These are phyloP conservation scores for Paramisgurnus dabryanus DNA, from an alignment of 2,113 vertebrate genomes.

Conservation along the genomic window DNA sequence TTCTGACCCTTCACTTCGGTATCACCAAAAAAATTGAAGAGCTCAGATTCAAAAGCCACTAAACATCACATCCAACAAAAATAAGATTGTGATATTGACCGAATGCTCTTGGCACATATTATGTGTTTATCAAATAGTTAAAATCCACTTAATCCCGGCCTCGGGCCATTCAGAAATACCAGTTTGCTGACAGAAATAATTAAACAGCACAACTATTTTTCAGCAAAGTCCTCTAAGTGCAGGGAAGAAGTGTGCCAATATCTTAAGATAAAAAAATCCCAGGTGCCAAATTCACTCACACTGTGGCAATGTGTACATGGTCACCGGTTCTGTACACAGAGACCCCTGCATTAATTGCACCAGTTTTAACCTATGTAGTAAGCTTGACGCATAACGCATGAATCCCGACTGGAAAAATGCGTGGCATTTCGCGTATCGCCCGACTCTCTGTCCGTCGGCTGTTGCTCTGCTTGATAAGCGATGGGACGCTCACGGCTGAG, in stretches of 20 bases:
- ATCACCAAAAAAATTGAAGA: conserved; percentile 40
- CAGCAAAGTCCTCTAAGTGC: too few relatives aligned
- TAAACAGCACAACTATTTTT: too few relatives aligned
- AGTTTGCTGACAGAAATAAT: too few relatives aligned
- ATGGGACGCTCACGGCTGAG: conserved; percentile 54
- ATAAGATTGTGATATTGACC: too few relatives aligned
- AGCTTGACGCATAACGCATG: background rate
- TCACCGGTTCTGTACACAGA: conserved; percentile 47
- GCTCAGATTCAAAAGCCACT: too few relatives aligned
- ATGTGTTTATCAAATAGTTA: too few relatives aligned
- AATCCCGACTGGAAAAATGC: background rate
- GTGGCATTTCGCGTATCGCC: conserved; percentile 16
- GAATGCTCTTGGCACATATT: too few relatives aligned
- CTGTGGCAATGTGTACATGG: conserved; percentile 69
- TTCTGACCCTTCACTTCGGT: conserved; percentile 34
- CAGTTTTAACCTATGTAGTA: conserved; percentile 11
- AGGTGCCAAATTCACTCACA: conserved; percentile 49
- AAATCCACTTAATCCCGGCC: too few relatives aligned
- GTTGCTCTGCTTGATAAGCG: conserved; percentile 46
- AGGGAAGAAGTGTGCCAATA: conserved; percentile 45
- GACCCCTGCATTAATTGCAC: background rate
- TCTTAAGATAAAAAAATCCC: conserved; percentile 40
- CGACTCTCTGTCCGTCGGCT: conserved; percentile 48
- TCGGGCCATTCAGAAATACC: too few relatives aligned
- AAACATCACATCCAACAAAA: too few relatives aligned